Evolutionary conservation across 1,140 invertebrate species (phyloP), one percentile per base, ranked within the genome.

Genomic region (Parasteatoda tepidariorum): DNA sequence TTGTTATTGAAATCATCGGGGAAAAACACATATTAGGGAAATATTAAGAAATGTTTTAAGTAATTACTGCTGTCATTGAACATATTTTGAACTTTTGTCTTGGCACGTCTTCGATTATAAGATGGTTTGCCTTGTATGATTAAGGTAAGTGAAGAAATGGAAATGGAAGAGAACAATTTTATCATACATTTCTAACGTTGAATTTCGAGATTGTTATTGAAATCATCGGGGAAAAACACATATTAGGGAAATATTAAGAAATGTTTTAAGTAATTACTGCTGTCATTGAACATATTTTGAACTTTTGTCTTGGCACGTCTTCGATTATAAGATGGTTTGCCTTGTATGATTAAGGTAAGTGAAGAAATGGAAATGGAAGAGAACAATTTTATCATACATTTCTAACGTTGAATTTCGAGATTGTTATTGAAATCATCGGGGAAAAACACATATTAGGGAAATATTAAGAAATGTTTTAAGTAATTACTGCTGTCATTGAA

Each of bases 41-140:
- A n/a, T n/a, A n/a, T n/a, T n/a, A n/a, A n/a, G n/a, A n/a, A n/a
- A n/a, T n/a, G n/a, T n/a, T n/a, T n/a, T n/a, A n/a, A n/a, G n/a
- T n/a, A n/a, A n/a, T n/a, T 31, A 28, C 48, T 3, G 13, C 7
- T 41, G 7, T 15, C 66, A 9, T 9, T 38, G 18, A 24, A 18
- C 34, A 48, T 67, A 68, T 68, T 66, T 68, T 68, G 66, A 68
- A 68, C 34, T 24, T 48, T 28, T 33, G 24, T 68, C 66, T 41
- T 38, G 66, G 66, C 34, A 68, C 66, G 66, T 68, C 38, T 68
- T 68, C 33, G 34, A 68, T 41, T 33, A 48, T 68, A 68, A 68
- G 66, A 68, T 68, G 66, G 34, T 41, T 68, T 24, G 38, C 13
- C n/a, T 68, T 48, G 48, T 24, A 34, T 13, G 34, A 18, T n/a